Conservation (phyloP, 2,797 vertebrate species). For the Acanthiza pusilla region DNA sequence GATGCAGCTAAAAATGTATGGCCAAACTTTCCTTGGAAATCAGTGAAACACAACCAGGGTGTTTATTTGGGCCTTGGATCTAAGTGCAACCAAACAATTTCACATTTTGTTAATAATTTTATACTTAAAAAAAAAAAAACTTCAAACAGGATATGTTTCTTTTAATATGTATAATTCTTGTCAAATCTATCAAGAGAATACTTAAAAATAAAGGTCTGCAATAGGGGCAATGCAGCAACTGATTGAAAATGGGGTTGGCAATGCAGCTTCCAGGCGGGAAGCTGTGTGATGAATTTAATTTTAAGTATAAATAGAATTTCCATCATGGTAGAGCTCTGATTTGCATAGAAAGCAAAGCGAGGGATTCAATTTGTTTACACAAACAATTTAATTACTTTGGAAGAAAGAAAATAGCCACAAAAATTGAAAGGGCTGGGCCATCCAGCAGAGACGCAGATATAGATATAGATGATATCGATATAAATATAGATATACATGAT, state of each 20-base stretch:
- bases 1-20: not conserved
- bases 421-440: not conserved
- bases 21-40: not conserved
- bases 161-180: not conserved
- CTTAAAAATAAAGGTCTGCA: not conserved
- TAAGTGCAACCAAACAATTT: not conserved
- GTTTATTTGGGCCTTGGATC: not conserved
- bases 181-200: not conserved
- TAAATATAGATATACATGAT: not conserved
- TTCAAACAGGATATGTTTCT: not conserved
- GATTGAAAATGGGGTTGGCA: not conserved
- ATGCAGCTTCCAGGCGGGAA: not conserved
- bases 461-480: no score
- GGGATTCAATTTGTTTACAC: not conserved
- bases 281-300: not conserved
- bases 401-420: not conserved
- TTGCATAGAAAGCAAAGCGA: not conserved
- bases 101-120: not conserved
- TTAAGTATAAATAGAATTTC: not conserved
- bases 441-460: not conserved
- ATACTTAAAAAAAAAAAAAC: no score
- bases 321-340: not conserved
- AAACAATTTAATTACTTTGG: not conserved
- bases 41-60: fast-evolving
- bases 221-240: not conserved